These are phyloP conservation scores for Psylliodes chrysocephalus DNA, from an alignment of 2,888 invertebrate species.

Conservation along the genomic window DNA sequence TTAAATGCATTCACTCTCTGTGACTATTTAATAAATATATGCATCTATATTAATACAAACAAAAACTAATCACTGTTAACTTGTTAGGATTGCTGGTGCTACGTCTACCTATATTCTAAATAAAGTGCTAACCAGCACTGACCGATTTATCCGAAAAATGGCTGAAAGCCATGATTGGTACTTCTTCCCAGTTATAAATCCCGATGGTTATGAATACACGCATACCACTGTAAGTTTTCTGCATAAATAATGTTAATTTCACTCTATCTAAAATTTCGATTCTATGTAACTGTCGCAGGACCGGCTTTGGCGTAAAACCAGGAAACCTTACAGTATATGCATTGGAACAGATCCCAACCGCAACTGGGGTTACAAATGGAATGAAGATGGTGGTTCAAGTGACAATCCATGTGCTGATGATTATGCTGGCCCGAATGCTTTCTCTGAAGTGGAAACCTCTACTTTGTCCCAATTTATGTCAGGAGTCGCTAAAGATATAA, in stretches of 20 bases:
- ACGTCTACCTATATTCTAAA: constrained; percentile 69
- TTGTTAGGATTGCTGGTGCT: constrained; percentile 59
- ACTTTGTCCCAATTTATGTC: constrained; percentile 68
- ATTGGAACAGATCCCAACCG: constrained; percentile 81
- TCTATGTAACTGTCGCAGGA: too few relatives aligned
- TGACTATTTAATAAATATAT: too few relatives aligned
- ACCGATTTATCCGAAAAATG: constrained; percentile 65
- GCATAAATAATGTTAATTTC: too few relatives aligned
- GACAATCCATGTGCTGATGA: constrained; percentile 69
- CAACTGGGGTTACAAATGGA: constrained; percentile 80
- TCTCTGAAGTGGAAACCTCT: constrained; percentile 76
- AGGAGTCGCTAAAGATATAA: constrained; percentile 52
- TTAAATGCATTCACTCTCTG: too few relatives aligned
- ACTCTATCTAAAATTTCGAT: too few relatives aligned
- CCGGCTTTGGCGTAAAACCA: constrained; percentile 78
- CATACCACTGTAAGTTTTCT: constrained; percentile 59
- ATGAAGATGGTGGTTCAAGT: constrained; percentile 68
- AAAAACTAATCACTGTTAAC: too few relatives aligned
- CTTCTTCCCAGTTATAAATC: constrained; percentile 77
- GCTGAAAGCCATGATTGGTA: constrained; percentile 80
- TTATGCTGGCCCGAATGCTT: constrained; percentile 74
- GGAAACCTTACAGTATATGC: constrained; percentile 66
- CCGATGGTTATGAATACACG: constrained; percentile 79
- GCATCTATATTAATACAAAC: too few relatives aligned
- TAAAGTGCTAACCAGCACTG: constrained; percentile 72